Evolutionary conservation across 2,113 vertebrate genomes (phyloP).

Genomic region (Mirza zaza): DNA sequence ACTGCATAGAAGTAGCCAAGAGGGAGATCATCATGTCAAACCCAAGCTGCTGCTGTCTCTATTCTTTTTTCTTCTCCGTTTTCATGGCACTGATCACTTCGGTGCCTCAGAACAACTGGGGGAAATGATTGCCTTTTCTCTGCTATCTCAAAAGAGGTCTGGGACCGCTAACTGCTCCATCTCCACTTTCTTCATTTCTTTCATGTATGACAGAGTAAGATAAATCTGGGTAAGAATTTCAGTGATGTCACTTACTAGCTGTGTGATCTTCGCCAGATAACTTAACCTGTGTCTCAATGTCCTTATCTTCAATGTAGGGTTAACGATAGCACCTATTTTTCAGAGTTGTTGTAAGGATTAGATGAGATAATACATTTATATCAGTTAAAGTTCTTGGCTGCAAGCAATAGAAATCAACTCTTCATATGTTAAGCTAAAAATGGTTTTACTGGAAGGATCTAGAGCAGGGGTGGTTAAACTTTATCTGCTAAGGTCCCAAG

Average conservation of each 20-base stretch:
- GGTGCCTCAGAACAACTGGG: constrained; percentile 6
- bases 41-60: not conserved
- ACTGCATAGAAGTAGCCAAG: constrained; percentile 20
- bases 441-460: not conserved
- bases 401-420: not conserved
- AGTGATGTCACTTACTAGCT: not conserved
- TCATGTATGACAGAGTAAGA: not conserved
- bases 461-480: not conserved
- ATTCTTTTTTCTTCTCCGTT: not conserved
- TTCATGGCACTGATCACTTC: constrained; percentile 56
- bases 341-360: not conserved
- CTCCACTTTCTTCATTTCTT: constrained; percentile 46
- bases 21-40: constrained; percentile 47
- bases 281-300: not conserved
- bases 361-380: constrained; percentile 9
- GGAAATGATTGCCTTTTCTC: constrained; percentile 39
- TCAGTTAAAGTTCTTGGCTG: not conserved
- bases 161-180: constrained; percentile 3
- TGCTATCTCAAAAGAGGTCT: constrained; percentile 46
- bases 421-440: not conserved
- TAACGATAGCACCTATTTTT: not conserved
- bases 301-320: not conserved
- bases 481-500: not conserved
- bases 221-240: not conserved
- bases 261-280: not conserved